Percentiles rank a stretch among this genome's conserved stretches.
These are phyloP conservation scores for Mustela lutreola DNA, from an alignment of 2,113 vertebrate species.

Conservation along the genomic window DNA sequence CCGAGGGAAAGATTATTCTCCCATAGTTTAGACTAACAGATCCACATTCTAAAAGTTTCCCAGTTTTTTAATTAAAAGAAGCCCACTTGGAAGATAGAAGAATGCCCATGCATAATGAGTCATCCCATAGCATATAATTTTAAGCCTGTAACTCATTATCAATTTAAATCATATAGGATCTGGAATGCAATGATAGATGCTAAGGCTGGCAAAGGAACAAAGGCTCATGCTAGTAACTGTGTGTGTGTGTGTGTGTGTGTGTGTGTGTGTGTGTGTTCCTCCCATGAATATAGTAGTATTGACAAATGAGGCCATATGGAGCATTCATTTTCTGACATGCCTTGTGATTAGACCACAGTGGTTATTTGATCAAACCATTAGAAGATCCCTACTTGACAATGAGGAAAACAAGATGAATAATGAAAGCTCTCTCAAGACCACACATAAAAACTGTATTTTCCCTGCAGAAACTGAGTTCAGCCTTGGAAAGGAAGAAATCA, in stretches of 20 bases:
- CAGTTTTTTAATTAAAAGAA: conserved; percentile 66
- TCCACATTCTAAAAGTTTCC: conserved; percentile 41
- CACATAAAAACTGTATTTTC: conserved; percentile 20
- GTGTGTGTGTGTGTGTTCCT: neutral
- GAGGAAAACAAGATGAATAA: conserved; percentile 62
- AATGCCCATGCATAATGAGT: conserved; percentile 36
- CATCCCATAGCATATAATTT: conserved; percentile 41
- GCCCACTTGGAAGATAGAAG: conserved; percentile 46
- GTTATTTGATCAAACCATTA: conserved; percentile 41
- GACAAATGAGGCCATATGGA: conserved; percentile 35
- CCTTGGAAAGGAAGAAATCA: conserved; percentile 18
- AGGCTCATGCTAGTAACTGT: conserved; percentile 14
- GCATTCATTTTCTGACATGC: conserved; percentile 34
- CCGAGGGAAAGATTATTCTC: neutral
- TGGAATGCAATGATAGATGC: conserved; percentile 58
- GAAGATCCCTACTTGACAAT: conserved; percentile 48
- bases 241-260: conserved; percentile 16
- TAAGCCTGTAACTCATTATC: conserved; percentile 75
- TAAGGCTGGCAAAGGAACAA: conserved; percentile 55
- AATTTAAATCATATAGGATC: conserved; percentile 53
- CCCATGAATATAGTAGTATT: conserved; percentile 16
- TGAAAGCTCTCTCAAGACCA: conserved; percentile 56
- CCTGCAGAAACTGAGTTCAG: conserved; percentile 27
- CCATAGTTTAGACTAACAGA: conserved; percentile 52
- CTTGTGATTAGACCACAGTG: conserved; percentile 14